Evolutionary conservation across 2,113 vertebrate genomes (phyloP).

Genomic region (Spilogale gracilis): DNA sequence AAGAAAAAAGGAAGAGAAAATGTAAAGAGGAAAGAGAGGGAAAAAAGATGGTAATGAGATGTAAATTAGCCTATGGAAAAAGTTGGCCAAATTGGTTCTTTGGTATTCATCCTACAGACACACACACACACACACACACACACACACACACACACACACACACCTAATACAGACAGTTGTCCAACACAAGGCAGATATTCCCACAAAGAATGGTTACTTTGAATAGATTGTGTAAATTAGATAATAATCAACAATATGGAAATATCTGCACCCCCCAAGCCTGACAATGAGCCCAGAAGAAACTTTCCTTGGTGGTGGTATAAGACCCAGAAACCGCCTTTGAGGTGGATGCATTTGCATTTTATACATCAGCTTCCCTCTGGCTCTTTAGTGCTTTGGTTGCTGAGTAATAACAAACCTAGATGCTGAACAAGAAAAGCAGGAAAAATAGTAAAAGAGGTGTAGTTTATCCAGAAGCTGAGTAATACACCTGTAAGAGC

Average conservation of each 20-base stretch:
- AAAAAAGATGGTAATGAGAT: slow-evolving; percentile 9
- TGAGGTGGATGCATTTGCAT: neutral
- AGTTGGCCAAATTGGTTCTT: neutral
- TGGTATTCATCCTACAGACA: neutral
- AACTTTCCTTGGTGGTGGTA: neutral
- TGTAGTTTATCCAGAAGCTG: neutral
- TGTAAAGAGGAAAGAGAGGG: slow-evolving; percentile 10
- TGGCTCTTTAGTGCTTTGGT: neutral
- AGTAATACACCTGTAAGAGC: neutral
- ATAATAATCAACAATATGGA: neutral
- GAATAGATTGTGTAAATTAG: neutral
- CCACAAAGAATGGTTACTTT: neutral
- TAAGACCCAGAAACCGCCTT: neutral
- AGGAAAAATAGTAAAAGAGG: slow-evolving; percentile 20
- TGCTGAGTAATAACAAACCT: slow-evolving; percentile 36
- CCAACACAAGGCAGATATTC: neutral
- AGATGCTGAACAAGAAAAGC: slow-evolving; percentile 11
- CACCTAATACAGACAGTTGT: neutral
- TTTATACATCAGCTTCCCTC: neutral
- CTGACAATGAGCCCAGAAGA: neutral
- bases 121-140: neutral
- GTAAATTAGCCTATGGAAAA: neutral
- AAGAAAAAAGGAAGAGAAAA: slow-evolving; percentile 26
- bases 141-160: no score
- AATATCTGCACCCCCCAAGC: neutral